Conservation (phyloP, 2,113 vertebrate species). For the Chaetodon trifascialis region DNA sequence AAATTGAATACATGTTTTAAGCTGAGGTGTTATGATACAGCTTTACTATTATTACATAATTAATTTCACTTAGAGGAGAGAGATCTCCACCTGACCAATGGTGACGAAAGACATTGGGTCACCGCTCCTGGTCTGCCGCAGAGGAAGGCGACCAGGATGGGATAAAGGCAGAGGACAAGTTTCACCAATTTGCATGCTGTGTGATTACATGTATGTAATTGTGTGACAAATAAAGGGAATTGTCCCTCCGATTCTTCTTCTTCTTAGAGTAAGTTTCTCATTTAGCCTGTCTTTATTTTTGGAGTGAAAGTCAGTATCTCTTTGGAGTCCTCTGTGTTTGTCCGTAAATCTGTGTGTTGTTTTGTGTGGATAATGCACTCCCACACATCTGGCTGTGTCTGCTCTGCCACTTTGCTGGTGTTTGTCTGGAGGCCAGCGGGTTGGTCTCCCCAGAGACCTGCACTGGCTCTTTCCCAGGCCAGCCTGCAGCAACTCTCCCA, state of each 20-base stretch:
- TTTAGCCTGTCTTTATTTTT: background rate
- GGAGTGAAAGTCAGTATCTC: background rate
- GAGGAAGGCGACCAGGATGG: too few species aligned
- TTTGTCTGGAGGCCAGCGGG: slow-evolving; percentile 57
- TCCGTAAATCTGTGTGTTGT: slow-evolving; percentile 26
- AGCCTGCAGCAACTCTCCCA: slow-evolving; percentile 65
- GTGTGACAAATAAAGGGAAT: too few species aligned
- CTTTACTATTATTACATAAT: slow-evolving; percentile 1
- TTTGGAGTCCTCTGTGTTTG: background rate
- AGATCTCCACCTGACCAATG: too few species aligned
- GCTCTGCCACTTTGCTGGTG: slow-evolving; percentile 59
- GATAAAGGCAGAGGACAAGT: too few species aligned
- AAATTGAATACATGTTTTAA: background rate
- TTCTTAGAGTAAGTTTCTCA: background rate
- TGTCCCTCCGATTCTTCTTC: too few species aligned
- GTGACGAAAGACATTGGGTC: too few species aligned
- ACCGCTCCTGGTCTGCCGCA: too few species aligned
- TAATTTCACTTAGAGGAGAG: too few species aligned
- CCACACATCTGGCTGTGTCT: slow-evolving; percentile 65
- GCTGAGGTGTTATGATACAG: background rate
- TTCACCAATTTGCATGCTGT: too few species aligned
- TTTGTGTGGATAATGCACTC: slow-evolving; percentile 30
- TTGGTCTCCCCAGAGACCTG: slow-evolving; percentile 61
- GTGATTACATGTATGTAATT: too few species aligned
- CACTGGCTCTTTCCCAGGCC: slow-evolving; percentile 73